Percentiles rank a stretch among this genome's conserved stretches.
Evolutionary conservation across 2,888 invertebrate genomes (phyloP).

Genomic region (Lasioglossum oenotherae): DNA sequence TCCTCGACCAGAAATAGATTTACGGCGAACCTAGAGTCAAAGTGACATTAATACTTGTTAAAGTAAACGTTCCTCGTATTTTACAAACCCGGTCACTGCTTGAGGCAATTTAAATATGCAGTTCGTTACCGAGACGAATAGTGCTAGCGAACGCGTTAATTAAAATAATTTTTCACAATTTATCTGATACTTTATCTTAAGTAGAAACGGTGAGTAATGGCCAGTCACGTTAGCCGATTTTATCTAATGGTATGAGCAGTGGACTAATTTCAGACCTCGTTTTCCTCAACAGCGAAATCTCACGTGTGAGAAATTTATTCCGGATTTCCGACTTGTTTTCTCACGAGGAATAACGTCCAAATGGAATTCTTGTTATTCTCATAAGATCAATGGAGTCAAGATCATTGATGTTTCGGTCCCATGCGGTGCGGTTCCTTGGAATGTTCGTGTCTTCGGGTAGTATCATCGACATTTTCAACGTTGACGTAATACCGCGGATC

Average conservation of each 20-base stretch:
- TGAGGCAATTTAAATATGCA: neutral
- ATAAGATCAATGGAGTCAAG: neutral
- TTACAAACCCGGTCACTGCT: neutral
- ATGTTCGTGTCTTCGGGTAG: neutral
- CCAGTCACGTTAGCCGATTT: neutral
- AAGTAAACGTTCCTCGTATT: neutral
- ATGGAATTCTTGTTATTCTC: too few species aligned
- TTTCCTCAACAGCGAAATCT: neutral
- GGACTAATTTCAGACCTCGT: neutral
- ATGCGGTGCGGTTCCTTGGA: neutral
- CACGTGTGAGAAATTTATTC: neutral
- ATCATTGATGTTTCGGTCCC: neutral
- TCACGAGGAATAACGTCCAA: neutral
- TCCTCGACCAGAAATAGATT: neutral
- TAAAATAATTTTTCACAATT: neutral
- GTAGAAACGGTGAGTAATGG: conserved; percentile 11
- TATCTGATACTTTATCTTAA: conserved; percentile 1
- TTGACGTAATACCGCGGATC: conserved; percentile 60
- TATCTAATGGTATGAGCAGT: neutral
- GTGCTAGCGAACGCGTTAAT: neutral
- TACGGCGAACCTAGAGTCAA: neutral
- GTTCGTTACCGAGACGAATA: neutral
- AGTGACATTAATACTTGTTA: neutral
- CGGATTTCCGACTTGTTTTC: neutral
- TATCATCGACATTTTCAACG: conserved; percentile 57